These are phyloP conservation scores for Ashinkailepas kermadecensis DNA, from an alignment of 2,888 invertebrate genomes.

Conservation along the genomic window DNA sequence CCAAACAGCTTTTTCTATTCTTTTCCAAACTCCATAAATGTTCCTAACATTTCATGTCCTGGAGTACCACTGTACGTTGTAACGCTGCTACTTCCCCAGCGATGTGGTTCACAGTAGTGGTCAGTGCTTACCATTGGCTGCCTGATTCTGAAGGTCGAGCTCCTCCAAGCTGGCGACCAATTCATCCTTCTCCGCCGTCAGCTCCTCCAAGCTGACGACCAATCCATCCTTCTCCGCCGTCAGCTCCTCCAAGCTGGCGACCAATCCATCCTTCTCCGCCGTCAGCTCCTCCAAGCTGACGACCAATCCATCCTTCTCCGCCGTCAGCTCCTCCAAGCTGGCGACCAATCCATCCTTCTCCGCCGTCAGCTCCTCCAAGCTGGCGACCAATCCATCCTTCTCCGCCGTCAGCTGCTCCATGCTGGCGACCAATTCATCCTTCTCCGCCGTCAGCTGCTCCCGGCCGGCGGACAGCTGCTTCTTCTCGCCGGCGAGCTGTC, in stretches of 20 bases:
- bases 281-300: background rate
- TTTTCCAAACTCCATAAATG: too few relatives aligned
- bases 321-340: background rate
- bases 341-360: background rate
- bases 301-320: background rate
- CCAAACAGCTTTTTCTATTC: too few relatives aligned
- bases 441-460: background rate
- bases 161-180: background rate
- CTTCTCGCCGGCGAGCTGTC: background rate
- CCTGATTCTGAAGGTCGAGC: slow-evolving; percentile 10
- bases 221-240: background rate
- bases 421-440: background rate
- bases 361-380: background rate
- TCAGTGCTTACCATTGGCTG: background rate
- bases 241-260: background rate
- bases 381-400: background rate
- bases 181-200: background rate
- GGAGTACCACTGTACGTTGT: too few relatives aligned
- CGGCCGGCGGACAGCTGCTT: background rate
- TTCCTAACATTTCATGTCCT: too few relatives aligned
- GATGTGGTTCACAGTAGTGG: background rate
- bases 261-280: background rate
- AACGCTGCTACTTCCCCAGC: too few relatives aligned
- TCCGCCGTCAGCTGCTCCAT: background rate
- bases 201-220: background rate